Base-by-base conservation (phyloP, 2,888 invertebrate species). In the Erynnis tages region DNA sequence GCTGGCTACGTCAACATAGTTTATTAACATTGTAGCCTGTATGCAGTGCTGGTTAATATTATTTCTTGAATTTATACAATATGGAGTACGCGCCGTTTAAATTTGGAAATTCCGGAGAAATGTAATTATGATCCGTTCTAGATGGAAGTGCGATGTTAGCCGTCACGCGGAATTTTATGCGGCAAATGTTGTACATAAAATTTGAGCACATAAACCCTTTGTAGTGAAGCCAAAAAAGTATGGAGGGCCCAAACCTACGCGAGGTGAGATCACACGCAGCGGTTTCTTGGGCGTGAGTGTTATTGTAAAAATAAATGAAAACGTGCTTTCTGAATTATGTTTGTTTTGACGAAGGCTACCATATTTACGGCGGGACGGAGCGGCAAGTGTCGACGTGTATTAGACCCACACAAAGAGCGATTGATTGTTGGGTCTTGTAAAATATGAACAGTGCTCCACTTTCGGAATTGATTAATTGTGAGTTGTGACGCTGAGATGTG, bases 381-480 rank as follows among this genome's bases (percentile, higher is more conserved):
- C 62, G 68, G 61, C 64, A 67, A 70, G 76, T 79, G 82, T 74
- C 75, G 79, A 79, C 79, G 71, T 69, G 68, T 60, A 69, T 73
- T 71, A 72, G 87, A 86, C 87, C 87, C 88, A 88, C 89, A 85
- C 88, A 81, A 82, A 81, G 85, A 73, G 73, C 76, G 79, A 83
- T 84, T 84, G 81, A 85, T 83, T 62, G 78, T 64, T 59, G 65
- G 63, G 68, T 69, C 76, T 76, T 70, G 70, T 79, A 77, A 84
- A 83, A 82, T 84, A 82, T 79, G 73, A 79, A 73, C 66, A 58
- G 56, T 67, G 81, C 67, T 83, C 82, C 66, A 82, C 66, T 79
- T 85, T 79, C 71, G 62, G 70, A 82, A 86, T 86, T 88, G 87
- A 89, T 88, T 87, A 88, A 89, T 89, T 84, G 79, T 79, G 62